Evolutionary conservation across 2,888 invertebrate species (phyloP).

Genomic region (Agrochola macilenta): DNA sequence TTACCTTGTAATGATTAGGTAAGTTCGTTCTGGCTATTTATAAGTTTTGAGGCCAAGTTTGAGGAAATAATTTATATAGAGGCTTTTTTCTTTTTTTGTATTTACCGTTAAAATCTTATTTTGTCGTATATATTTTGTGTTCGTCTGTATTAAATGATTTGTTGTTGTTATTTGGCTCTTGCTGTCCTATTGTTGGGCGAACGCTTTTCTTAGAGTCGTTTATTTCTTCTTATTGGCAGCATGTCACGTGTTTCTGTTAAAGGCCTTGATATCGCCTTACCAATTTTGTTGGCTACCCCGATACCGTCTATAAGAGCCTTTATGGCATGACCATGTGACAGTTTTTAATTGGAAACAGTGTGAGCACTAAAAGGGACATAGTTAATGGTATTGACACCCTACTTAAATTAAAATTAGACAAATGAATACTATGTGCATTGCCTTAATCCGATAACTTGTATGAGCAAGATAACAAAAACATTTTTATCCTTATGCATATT

Average conservation of each 20-base stretch:
- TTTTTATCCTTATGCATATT: too few relatives aligned
- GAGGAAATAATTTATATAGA: constrained; percentile 54
- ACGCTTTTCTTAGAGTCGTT: constrained; percentile 22
- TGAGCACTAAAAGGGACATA: too few relatives aligned
- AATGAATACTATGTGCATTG: too few relatives aligned
- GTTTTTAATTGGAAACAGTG: neutral
- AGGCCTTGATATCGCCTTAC: constrained; percentile 20
- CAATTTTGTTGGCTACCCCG: neutral
- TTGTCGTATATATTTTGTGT: constrained; percentile 30
- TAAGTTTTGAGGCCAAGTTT: constrained; percentile 61
- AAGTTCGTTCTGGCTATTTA: constrained; percentile 53
- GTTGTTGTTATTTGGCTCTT: constrained; percentile 42
- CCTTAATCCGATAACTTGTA: too few relatives aligned
- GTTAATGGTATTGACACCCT: too few relatives aligned
- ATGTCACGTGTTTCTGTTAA: constrained; percentile 43
- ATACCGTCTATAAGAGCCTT: neutral
- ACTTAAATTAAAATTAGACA: too few relatives aligned
- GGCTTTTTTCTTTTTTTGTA: constrained; percentile 28
- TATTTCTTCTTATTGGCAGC: constrained; percentile 49
- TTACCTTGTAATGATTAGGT: constrained; percentile 65
- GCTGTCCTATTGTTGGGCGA: constrained; percentile 27
- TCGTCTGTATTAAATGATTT: constrained; percentile 33
- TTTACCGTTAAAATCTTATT: constrained; percentile 60
- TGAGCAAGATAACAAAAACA: too few relatives aligned
- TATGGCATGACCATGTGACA: neutral